Evolutionary conservation across 2,888 invertebrate genomes (phyloP), one percentile per base, ranked within the genome.

Genomic region (Endotricha flammealis): DNA sequence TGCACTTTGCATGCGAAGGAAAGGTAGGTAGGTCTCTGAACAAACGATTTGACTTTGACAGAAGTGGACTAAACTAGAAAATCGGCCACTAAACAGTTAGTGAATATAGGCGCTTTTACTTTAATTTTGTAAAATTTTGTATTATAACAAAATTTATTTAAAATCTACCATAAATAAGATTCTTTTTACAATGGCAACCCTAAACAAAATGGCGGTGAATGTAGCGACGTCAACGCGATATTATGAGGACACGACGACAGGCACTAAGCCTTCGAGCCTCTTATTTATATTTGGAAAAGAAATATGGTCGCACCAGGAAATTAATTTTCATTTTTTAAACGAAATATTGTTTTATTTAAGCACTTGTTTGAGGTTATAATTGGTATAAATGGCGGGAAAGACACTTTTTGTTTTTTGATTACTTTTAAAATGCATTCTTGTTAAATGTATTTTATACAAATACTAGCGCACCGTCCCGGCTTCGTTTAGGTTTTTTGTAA

Each of bases 211-310:
- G 30, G 29, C 38, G 36, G 12, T 20, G 20, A 25, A 34, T 45
- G 46, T 44, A 59, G 12, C 29, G 44, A 64, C 62, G 82, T 77
- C 82, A 73, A 64, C 63, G 64, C 64, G 64, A 74, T 72, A 75
- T 78, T 80, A 78, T 70, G 74, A 77, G 65, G 69, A 76, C 74
- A 73, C 64, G 73, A 53, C 68, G 74, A 79, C 80, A 75, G 71
- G 57, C 64, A 55, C 69, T 81, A 79, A 82, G 79, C 81, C 71
- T 74, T 64, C 65, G 57, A 66, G 72, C 68, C 66, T 58, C 50
- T 57, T 62, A 64, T 64, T 64, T 62, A 57, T 57, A 56, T 60
- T 61, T 59, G 53, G 52, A 34, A 36, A 54, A 38, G 36, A 39
- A 38, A 37, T 35, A 39, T 33, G 29, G 36, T 33, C 14, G 32